Evolutionary conservation across 2,797 vertebrate species (phyloP), one percentile per base, ranked within the genome.

Genomic region (Hippopotamyrus pictus): DNA sequence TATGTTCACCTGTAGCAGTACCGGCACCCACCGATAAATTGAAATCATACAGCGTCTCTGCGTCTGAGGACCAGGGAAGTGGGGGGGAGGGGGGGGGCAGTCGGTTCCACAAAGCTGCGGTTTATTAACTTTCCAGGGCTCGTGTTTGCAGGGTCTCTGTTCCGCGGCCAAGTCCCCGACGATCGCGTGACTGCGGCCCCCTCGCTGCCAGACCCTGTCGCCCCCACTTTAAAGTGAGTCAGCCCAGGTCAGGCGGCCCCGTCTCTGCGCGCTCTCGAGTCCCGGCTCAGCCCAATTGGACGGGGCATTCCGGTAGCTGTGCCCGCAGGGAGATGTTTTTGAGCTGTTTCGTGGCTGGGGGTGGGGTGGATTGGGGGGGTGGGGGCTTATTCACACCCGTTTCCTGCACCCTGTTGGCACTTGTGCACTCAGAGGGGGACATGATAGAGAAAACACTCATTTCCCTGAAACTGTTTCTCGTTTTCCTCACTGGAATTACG

Each of bases 201-300:
- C 88, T 91, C 90, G 90, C 93, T 93, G 94, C 94, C 93, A 94
- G 91, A 94, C 90, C 94, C 94, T 95, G 95, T 95, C 95, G 94
- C 95, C 93, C 95, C 93, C 92, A 88, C 92, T 96, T 95, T 95
- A 94, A 92, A 89, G 92, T 91, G 95, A 96, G 92, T 93, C 91
- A 94, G 91, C 91, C 92, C 95, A 96, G 95, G 94, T 93, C 93
- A 93, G 91, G 92, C 79, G 62, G 62, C 48, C 48, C 88, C 88
- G 50, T 59, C 73, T 89, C 89, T 48, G 25, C 44, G 73, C 76
- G 88, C 88, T 88, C 57, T 59, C 53, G 22, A 62, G 83, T 44
- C 84, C 88, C 51, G 79, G 76, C 87, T 65, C 65, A 76, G 83
- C 87, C 48, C 53, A 69, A 57, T 29, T 73, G 87, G 59, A 54